A percentile compares a stretch with the other conserved stretches of the same genome.
Conservation (phyloP, 2,797 vertebrate genomes). For the Antrozous pallidus region DNA sequence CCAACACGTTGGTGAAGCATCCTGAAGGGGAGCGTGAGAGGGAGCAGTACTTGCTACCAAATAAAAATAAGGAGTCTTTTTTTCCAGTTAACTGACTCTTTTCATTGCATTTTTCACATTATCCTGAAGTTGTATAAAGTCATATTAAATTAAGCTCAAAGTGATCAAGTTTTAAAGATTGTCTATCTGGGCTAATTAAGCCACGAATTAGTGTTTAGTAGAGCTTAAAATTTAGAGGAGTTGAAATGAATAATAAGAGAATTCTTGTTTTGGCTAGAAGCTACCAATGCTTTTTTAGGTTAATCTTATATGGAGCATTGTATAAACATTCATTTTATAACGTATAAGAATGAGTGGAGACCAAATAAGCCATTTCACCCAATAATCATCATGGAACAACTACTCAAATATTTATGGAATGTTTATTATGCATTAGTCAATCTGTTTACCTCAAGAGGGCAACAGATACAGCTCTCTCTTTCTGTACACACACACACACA, state of each 20-base stretch:
- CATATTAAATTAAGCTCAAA: constrained; percentile 5
- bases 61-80: not conserved
- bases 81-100: not conserved
- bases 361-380: not conserved
- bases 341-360: not conserved
- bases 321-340: not conserved
- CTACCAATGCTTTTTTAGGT: not conserved
- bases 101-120: not conserved
- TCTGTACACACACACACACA: not conserved
- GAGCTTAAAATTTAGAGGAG: not conserved
- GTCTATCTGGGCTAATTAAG: constrained; percentile 9
- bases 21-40: not conserved
- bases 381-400: not conserved
- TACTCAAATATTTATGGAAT: not conserved
- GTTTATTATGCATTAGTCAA: not conserved
- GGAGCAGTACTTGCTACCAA: not conserved
- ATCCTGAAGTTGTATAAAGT: not conserved
- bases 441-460: not conserved
- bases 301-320: not conserved
- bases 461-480: not conserved
- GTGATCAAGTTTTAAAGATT: constrained; percentile 7
- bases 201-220: not conserved
- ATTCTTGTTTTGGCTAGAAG: not conserved
- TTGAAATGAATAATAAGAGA: not conserved
- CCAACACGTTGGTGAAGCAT: not conserved